Percentiles rank a stretch among this genome's conserved stretches.
phyloP scores from a whole-genome alignment of 2,888 invertebrate species.

The Trisateles emortualis region DNA sequence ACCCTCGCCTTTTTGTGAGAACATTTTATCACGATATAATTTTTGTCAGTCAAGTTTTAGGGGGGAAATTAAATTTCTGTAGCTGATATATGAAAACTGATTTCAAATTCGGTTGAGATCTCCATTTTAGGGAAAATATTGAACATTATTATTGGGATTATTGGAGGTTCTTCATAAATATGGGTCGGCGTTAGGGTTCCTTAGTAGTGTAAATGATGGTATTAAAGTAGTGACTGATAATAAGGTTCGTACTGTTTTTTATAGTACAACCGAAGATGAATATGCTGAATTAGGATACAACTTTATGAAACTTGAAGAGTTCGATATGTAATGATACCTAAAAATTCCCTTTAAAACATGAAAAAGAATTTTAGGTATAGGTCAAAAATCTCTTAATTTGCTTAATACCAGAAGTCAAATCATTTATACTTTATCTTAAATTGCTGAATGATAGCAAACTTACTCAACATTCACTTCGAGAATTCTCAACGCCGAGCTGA shows the following conservation, averaged over 20 bases:
- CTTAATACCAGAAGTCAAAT: neutral
- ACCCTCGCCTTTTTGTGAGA: constrained; percentile 45
- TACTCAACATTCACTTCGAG: constrained; percentile 5
- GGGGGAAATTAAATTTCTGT: constrained; percentile 35
- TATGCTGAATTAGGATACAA: constrained; percentile 29
- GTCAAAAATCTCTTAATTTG: no score
- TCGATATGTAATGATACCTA: no score
- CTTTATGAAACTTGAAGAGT: constrained; percentile 2
- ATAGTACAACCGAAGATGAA: constrained; percentile 34
- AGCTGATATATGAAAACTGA: constrained; percentile 41
- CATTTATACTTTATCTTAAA: no score
- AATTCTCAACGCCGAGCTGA: constrained; percentile 1
- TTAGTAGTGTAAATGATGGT: constrained; percentile 32
- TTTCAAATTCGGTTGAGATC: constrained; percentile 29
- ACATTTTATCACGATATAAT: constrained; percentile 50
- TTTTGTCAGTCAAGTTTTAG: constrained; percentile 38
- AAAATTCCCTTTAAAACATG: no score
- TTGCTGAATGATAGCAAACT: neutral
- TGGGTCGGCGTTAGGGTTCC: constrained; percentile 20
- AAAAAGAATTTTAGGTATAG: no score
- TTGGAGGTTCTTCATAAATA: constrained; percentile 30
- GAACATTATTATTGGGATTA: constrained; percentile 34
- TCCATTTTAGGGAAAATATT: constrained; percentile 24
- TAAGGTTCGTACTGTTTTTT: constrained; percentile 25
- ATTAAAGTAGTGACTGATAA: constrained; percentile 25